These are phyloP conservation scores for Hypolimnas misippus DNA, from an alignment of 2,888 invertebrate genomes.

Conservation along the genomic window DNA sequence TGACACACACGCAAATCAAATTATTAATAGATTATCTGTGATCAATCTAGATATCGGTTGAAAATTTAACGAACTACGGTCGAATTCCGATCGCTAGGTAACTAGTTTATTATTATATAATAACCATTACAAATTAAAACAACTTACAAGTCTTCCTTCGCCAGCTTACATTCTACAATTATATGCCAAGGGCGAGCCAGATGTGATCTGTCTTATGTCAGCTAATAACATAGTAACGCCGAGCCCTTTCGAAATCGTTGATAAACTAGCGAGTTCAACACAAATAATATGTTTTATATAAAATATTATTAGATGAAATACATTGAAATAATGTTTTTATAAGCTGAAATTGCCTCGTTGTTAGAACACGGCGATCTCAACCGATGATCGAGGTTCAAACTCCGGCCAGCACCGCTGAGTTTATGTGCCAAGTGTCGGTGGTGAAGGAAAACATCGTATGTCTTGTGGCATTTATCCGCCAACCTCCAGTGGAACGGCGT, in stretches of 20 bases:
- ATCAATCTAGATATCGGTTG: too few species aligned
- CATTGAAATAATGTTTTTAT: not conserved
- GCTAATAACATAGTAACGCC: slow-evolving; percentile 24
- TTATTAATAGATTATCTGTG: too few species aligned
- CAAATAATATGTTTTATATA: slow-evolving; percentile 5
- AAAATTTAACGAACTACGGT: too few species aligned
- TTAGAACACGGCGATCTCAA: not conserved
- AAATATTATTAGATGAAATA: not conserved
- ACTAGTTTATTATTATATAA: not conserved
- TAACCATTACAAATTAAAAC: not conserved
- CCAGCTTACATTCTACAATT: slow-evolving; percentile 25
- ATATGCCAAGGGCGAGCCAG: slow-evolving; percentile 34
- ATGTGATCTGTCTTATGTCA: slow-evolving; percentile 36
- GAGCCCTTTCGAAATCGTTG: slow-evolving; percentile 7
- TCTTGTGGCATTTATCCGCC: too few species aligned
- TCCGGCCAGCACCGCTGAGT: too few species aligned
- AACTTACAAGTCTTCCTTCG: slow-evolving; percentile 15
- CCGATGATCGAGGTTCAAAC: too few species aligned
- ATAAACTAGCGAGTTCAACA: slow-evolving; percentile 4
- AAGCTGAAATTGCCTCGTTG: not conserved
- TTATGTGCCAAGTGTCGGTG: too few species aligned
- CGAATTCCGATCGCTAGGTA: too few species aligned
- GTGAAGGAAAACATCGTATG: too few species aligned
- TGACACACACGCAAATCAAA: too few species aligned
- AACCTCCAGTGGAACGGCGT: too few species aligned